A percentile compares a stretch with the other conserved stretches of the same genome.
Evolutionary conservation across 2,797 vertebrate species (phyloP).

Genomic region (Vireo griseus): DNA sequence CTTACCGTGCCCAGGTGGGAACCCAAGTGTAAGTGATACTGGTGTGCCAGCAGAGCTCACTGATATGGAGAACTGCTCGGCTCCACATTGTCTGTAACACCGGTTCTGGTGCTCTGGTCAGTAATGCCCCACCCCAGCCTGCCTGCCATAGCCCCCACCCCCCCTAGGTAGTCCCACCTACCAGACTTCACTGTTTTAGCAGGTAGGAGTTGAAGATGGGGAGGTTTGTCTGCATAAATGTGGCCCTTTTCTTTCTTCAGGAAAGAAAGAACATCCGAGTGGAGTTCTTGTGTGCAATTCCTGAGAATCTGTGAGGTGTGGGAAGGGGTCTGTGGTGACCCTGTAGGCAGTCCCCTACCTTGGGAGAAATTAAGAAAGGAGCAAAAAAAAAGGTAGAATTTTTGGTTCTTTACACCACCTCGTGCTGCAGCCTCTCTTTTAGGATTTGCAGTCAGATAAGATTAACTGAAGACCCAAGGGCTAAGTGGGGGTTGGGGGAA

Average conservation of each 20-base stretch:
- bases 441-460: neutral
- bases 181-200: neutral
- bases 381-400: neutral
- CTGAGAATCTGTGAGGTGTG: neutral
- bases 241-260: neutral
- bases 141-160: neutral
- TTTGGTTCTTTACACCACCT: neutral
- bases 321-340: neutral
- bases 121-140: neutral
- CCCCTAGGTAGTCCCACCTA: neutral
- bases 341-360: neutral
- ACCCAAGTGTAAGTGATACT: neutral
- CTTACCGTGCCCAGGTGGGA: neutral
- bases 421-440: neutral
- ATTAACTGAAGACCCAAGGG: neutral
- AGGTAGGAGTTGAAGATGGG: neutral
- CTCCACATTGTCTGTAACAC: accelerated
- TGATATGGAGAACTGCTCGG: neutral
- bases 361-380: neutral
- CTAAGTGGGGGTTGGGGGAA: neutral
- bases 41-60: neutral
- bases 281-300: accelerated
- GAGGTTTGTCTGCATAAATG: neutral
- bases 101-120: neutral
- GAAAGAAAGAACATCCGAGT: neutral